phyloP scores from a whole-genome alignment of 2,797 vertebrate species.

The Parauchenoglanis punctatus region DNA sequence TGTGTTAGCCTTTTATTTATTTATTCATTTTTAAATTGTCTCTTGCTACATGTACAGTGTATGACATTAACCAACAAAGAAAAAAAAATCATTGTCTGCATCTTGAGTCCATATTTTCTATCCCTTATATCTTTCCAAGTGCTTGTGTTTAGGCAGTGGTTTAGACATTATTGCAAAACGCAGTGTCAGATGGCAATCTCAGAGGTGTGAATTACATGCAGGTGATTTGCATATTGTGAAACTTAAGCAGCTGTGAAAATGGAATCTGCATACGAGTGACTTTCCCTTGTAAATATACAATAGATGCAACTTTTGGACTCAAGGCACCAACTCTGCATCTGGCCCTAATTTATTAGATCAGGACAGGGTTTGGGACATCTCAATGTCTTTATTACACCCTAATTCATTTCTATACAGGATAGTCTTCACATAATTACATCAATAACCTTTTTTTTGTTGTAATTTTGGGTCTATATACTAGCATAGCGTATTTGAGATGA shows the following conservation, averaged over 20 bases:
- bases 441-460: background rate
- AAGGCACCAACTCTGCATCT: background rate
- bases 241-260: background rate
- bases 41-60: background rate
- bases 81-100: background rate
- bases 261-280: background rate
- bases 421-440: background rate
- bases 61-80: background rate
- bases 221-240: conserved; percentile 7
- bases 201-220: background rate
- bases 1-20: background rate
- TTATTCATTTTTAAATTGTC: background rate
- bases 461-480: background rate
- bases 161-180: background rate
- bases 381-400: background rate
- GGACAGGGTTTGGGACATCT: background rate
- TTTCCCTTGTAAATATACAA: background rate
- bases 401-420: background rate
- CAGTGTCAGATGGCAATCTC: background rate
- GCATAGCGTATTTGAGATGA: background rate
- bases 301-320: background rate
- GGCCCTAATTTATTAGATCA: background rate
- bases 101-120: background rate
- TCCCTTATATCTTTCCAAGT: background rate
- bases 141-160: background rate